Conservation (phyloP, 92 coral and sea anemone species). For the Meandrina meandrites region DNA sequence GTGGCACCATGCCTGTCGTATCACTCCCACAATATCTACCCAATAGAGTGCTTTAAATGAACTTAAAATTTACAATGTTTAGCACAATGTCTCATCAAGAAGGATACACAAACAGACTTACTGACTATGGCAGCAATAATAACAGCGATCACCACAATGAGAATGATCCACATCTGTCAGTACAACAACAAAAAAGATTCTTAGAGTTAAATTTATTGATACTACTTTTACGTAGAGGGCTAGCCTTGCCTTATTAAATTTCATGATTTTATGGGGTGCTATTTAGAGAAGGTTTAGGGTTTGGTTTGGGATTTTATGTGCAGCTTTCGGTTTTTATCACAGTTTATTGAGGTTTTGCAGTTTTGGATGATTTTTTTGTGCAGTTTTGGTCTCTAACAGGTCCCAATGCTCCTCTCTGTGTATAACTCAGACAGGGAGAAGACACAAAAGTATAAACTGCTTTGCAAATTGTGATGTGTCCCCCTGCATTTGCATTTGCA, state of each 20-base stretch:
- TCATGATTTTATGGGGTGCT: background rate
- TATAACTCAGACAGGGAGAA: background rate
- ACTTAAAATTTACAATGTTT: background rate
- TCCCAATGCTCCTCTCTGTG: no score
- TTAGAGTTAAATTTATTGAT: no score
- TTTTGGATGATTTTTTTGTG: no score
- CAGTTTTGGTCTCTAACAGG: no score
- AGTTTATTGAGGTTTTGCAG: no score
- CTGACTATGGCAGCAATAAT: constrained; percentile 87
- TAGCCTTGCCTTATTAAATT: background rate
- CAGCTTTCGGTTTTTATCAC: no score
- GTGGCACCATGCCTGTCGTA: no score
- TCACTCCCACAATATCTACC: no score
- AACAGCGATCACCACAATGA: constrained; percentile 77
- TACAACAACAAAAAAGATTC: background rate
- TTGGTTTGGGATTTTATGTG: no score
- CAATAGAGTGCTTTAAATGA: no score
- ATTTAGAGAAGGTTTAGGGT: no score
- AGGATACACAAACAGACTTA: constrained; percentile 47
- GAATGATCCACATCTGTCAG: constrained; percentile 90
- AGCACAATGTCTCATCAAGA: background rate
- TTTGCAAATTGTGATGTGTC: background rate
- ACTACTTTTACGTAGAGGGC: background rate
- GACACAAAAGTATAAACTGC: background rate
- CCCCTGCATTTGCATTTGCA: no score